Evolutionary conservation across 2,113 vertebrate genomes (phyloP), one percentile per base, ranked within the genome.

Genomic region (Plotosus lineatus): DNA sequence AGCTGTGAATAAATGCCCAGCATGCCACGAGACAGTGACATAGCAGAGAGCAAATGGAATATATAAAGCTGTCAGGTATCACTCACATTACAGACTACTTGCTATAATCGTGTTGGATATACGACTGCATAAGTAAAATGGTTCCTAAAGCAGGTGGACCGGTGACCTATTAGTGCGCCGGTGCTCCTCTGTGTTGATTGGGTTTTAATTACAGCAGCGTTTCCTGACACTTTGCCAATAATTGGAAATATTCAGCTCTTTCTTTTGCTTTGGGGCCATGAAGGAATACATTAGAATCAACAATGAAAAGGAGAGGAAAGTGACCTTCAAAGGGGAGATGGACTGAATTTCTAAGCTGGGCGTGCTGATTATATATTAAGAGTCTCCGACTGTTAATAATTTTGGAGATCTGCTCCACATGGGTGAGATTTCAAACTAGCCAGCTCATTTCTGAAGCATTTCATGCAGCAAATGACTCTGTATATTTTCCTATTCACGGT

Each of bases 151-250:
- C 84, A 74, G 61, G 78, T 82, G 80, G 79, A 73, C 66, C 78
- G 73, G 74, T 82, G 85, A 87, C 83, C 80, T 86, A 83, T 85
- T 78, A 84, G 80, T 65, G 44, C 26, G 71, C 46, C 66, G 31
- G 78, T 46, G 71, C 56, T 87, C 86, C 84, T 84, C 78, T 76
- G 33, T 79, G 86, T 83, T 90, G 90, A 93, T 92, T 92, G 90
- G 69, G 85, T 88, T 88, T 91, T 93, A 92, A 93, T 92, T 92
- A 92, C 89, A 28, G 77, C 87, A 85, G 84, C 89, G 88, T 74
- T 83, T 84, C 68, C 87, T 82, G 89, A 92, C 89, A 89, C 88
- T 89, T 91, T 90, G 89, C 87, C 89, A 86, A 89, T 92, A 92
- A 91, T 92, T 91, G 89, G 89, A 91, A 91, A 90, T 90, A 91